Evolutionary conservation across 2,888 invertebrate genomes (phyloP).

Genomic region (Drosophila bunnanda): DNA sequence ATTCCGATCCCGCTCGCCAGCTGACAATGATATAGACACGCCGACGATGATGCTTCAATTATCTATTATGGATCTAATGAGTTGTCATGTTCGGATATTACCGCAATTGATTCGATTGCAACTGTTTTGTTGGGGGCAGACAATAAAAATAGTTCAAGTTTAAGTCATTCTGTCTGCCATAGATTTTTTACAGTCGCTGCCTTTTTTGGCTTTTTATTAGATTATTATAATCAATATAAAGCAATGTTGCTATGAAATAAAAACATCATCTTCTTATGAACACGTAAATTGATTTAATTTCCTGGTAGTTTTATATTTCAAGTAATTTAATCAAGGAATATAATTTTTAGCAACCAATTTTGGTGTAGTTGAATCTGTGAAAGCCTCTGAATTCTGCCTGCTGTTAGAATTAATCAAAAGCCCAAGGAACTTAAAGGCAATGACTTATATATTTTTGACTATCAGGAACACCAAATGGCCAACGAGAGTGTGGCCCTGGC

Average conservation of each 20-base stretch:
- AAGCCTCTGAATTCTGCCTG: slow-evolving; percentile 5
- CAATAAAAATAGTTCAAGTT: slow-evolving; percentile 31
- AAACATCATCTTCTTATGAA: not conserved
- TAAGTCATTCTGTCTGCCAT: not conserved
- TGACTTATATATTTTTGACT: slow-evolving; percentile 76
- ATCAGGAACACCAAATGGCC: slow-evolving; percentile 74
- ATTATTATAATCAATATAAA: not conserved
- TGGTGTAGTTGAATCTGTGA: not conserved
- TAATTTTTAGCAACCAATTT: not conserved
- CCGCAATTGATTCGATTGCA: slow-evolving; percentile 41
- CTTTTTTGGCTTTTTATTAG: no score
- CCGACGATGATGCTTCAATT: slow-evolving; percentile 41
- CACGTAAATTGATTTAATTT: not conserved
- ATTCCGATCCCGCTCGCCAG: slow-evolving; percentile 9
- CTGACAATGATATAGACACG: slow-evolving; percentile 32
- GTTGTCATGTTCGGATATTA: slow-evolving; percentile 44
- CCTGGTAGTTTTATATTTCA: not conserved
- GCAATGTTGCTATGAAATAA: not conserved
- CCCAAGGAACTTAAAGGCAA: slow-evolving; percentile 71
- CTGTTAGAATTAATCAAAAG: slow-evolving; percentile 61
- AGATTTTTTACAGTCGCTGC: no score
- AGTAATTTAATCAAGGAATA: not conserved
- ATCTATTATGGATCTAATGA: slow-evolving; percentile 44
- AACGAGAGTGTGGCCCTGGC: slow-evolving; percentile 36
- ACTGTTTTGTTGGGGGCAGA: slow-evolving; percentile 30